Evolutionary conservation across 2,797 vertebrate genomes (phyloP).

Genomic region (Enteromius trimaculatus): DNA sequence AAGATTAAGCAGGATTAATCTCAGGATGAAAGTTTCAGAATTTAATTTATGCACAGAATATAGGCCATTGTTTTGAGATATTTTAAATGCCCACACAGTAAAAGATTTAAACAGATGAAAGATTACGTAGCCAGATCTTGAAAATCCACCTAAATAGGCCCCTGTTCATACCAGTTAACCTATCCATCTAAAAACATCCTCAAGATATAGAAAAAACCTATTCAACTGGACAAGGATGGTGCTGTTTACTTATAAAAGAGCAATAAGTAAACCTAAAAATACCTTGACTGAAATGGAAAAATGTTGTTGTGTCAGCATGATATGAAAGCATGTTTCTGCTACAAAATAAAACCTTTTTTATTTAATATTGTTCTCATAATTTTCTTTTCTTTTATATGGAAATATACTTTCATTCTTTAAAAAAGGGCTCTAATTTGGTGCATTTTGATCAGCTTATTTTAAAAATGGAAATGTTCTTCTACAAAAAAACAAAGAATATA

Average conservation of each 20-base stretch:
- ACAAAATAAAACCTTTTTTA: background rate
- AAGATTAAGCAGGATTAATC: background rate
- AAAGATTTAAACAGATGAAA: conserved; percentile 11
- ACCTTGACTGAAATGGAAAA: background rate
- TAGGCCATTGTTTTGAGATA: conserved; percentile 5
- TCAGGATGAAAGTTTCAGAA: background rate
- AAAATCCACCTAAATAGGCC: background rate
- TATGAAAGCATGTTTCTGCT: background rate
- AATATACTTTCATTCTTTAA: too few relatives aligned
- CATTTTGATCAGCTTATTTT: too few relatives aligned
- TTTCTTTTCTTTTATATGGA: too few relatives aligned
- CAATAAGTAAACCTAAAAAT: background rate
- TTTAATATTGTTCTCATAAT: too few relatives aligned
- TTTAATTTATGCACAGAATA: background rate
- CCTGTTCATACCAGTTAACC: background rate
- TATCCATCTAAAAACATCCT: background rate
- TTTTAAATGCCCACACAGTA: conserved; percentile 13
- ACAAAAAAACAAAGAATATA: background rate
- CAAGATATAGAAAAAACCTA: background rate
- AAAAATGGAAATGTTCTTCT: too few relatives aligned
- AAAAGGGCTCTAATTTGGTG: too few relatives aligned
- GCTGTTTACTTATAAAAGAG: background rate
- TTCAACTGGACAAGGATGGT: background rate
- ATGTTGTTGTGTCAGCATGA: background rate
- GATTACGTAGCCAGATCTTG: background rate